Evolutionary conservation across 2,797 vertebrate genomes (phyloP), one percentile per base, ranked within the genome.

Genomic region (Heteromormyrus szaboi): DNA sequence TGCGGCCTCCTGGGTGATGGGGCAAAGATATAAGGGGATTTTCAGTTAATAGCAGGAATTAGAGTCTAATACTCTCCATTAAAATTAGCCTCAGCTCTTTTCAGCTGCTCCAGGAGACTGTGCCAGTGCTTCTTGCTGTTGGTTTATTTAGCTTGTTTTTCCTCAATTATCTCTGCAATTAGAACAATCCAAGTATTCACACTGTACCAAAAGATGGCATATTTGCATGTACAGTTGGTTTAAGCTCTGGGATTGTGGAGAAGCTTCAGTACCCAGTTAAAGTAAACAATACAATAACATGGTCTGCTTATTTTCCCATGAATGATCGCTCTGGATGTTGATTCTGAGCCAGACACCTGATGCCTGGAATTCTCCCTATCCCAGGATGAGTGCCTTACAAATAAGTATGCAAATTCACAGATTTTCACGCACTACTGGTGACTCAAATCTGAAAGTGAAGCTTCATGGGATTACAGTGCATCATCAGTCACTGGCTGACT

Each of bases 11-110:
- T 65, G 86, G 86, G 86, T 22, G 54, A 87, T 65, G 37, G 56
- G 44, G 56, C 54, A 87, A 33, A 87, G 86, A 87, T 87, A 87
- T 50, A 88, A 48, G 62, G 87, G 44, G 87, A 88, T 88, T 88
- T 88, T 33, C 44, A 53, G 44, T 88, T 88, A 72, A 88, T 88
- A 62, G 59, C 59, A 53, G 59, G 86, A 87, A 87, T 87, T 87
- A 87, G 17, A 68, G 44, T 51, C 59, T 88, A 72, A 88, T 88
- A 44, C 59, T 88, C 62, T 29, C 87, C 62, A 72, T 88, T 72
- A 72, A 88, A 88, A 88, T 88, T 68, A 88, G 44, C 62, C 5
- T 68, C 86, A 62, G 22, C 86, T 68, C 56, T 72, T 76, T 76
- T 25, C 87, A 19, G 65, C 87, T 72, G 56, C 4, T 87, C 86